Base-by-base conservation (phyloP, 2,113 vertebrate genomes). In the Coracopsis vasa region DNA sequence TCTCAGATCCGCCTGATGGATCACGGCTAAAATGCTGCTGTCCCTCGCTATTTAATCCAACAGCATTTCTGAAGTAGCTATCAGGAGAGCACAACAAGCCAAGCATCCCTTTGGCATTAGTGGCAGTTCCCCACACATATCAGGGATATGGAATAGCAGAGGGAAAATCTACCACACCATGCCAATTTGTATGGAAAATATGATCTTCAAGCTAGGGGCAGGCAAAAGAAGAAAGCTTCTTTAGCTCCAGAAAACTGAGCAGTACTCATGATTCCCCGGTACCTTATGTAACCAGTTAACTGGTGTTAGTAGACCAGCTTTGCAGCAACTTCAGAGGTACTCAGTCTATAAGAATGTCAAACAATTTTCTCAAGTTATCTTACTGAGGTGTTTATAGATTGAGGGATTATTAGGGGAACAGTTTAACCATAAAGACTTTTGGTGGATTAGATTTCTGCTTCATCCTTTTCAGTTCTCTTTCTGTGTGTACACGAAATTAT, bases 1-100 rank as follows among this genome's bases (percentile, higher is more conserved):
- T 95, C 96, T 96, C 87, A 93, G 94, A 97, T 96, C 95, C 17
- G 95, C 88, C 93, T 96, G 95, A 94, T 95, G 92, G 92, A 95
- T 97, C 90, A 47, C 13, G 12, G 80, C 93, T 88, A n/a, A 94
- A 91, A 66, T 4, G 12, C 90, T 94, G 91, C 95, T 96, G 91
- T 96, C 95, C 94, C 93, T 86, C 13, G 42, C 85, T 93, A 66
- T 96, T 93, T 90, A 35, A 80, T 82, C 91, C 35, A 67, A 86
- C 91, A 90, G 91, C 75, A 50, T 95, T 95, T 96, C 92, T 93
- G 92, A 93, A 80, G 94, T 87, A 92, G 75, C 91, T 95, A 92
- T 87, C 69, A 10, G 70, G 89, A 94, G 45, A 95, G 79, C 58
- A 42, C 70, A 35, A 20, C 0, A 2, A 91, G 86, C 79, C 86